A percentile compares a stretch with the other conserved stretches of the same genome.
Evolutionary conservation across 92 coral and sea anemone species (phyloP).

Genomic region (Epizoanthus scotinus): DNA sequence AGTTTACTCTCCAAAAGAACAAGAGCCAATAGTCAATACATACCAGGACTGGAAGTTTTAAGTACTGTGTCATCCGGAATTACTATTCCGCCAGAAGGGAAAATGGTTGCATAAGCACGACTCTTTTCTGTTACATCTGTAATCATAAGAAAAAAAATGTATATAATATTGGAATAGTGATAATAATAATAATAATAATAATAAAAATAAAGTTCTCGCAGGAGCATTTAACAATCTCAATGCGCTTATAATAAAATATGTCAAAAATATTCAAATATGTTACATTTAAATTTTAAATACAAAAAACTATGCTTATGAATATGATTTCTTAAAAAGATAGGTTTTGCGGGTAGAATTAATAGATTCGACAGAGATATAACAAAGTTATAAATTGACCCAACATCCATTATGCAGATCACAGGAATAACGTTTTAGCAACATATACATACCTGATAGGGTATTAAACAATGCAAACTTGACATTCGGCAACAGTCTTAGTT

Average conservation of each 20-base stretch:
- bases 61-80: constrained; percentile 77
- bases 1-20: no score
- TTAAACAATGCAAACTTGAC: constrained; percentile 82
- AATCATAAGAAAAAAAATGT: background rate
- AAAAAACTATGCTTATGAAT: no score
- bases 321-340: no score
- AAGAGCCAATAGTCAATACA: background rate
- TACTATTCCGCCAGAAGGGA: constrained; percentile 77
- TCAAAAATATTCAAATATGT: no score
- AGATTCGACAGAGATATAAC: no score
- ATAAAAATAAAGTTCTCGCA: background rate
- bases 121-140: constrained; percentile 74
- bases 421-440: background rate
- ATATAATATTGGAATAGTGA: no score
- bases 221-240: no score
- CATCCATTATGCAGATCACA: background rate
- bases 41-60: constrained; percentile 71
- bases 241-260: no score
- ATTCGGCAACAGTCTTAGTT: constrained; percentile 49
- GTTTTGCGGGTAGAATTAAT: no score
- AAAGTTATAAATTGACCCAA: background rate
- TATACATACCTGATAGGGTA: constrained; percentile 59
- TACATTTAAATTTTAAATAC: no score
- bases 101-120: constrained; percentile 74
- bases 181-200: no score